A percentile compares a stretch with the other conserved stretches of the same genome.
These are phyloP conservation scores for Itoplectis maculator DNA, from an alignment of 2,888 invertebrate species.

Conservation along the genomic window DNA sequence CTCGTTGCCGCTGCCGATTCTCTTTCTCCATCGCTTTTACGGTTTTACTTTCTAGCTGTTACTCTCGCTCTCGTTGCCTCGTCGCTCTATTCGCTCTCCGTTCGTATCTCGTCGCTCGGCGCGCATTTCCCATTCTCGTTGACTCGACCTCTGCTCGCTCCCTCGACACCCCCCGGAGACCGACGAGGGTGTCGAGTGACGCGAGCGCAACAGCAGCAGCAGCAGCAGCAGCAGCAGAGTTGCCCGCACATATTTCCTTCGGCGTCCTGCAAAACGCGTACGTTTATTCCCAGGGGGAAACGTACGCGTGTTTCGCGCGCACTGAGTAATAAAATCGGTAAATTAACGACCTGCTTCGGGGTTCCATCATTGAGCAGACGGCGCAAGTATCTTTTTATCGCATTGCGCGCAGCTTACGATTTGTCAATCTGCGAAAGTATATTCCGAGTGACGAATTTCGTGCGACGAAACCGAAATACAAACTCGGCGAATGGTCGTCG, in stretches of 20 bases:
- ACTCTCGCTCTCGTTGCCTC: constrained; percentile 14
- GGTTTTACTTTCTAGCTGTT: constrained; percentile 13
- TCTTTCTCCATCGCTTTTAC: not conserved
- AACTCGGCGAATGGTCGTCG: too few relatives aligned
- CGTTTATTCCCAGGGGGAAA: constrained; percentile 57
- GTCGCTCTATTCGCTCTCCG: not conserved
- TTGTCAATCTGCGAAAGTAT: too few relatives aligned
- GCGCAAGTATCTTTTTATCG: too few relatives aligned
- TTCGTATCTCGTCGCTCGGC: constrained; percentile 2
- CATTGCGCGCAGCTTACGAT: too few relatives aligned
- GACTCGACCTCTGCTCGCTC: constrained; percentile 19
- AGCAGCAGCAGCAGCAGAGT: constrained; percentile 47
- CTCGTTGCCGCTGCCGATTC: constrained; percentile 12
- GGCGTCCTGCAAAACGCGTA: constrained; percentile 9
- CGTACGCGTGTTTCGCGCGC: constrained; percentile 39
- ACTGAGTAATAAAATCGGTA: constrained; percentile 41
- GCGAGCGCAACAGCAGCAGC: constrained; percentile 40
- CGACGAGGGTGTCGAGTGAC: constrained; percentile 61
- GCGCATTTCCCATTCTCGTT: constrained; percentile 26
- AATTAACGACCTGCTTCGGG: constrained; percentile 26
- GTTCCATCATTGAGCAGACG: not conserved
- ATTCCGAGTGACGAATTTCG: too few relatives aligned
- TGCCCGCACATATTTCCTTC: constrained; percentile 12
- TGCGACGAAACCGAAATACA: too few relatives aligned
- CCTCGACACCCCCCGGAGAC: constrained; percentile 54